phyloP scores from a whole-genome alignment of 92 coral and sea anemone species.

The Phenganax marumi region DNA sequence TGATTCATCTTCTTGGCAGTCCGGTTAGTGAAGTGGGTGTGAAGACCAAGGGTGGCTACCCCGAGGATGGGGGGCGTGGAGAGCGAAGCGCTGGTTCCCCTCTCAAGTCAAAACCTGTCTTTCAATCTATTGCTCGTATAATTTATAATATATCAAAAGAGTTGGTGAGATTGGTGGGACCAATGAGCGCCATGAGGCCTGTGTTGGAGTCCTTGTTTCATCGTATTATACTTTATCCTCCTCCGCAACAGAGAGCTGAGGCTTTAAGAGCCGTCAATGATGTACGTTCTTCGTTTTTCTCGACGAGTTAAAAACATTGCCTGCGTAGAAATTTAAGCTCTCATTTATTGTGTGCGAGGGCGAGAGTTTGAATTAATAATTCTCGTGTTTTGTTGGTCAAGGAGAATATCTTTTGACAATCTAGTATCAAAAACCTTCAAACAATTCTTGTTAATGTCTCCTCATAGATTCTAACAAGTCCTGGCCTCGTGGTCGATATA shows the following conservation, averaged over 20 bases:
- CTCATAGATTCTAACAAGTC: slow-evolving; percentile 79
- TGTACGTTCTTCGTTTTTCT: slow-evolving; percentile 53
- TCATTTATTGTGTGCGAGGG: neutral
- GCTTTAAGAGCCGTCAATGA: slow-evolving; percentile 93
- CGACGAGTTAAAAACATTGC: neutral
- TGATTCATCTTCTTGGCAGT: slow-evolving; percentile 92
- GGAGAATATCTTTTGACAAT: too few species aligned
- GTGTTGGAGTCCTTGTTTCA: slow-evolving; percentile 94
- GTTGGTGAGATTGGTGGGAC: slow-evolving; percentile 91
- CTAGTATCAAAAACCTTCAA: too few species aligned
- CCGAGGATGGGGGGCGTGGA: slow-evolving; percentile 91
- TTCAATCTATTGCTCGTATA: slow-evolving; percentile 86
- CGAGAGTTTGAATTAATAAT: neutral
- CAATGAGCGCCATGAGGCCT: slow-evolving; percentile 94
- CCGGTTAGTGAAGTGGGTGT: slow-evolving; percentile 87
- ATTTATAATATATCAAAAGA: slow-evolving; percentile 94
- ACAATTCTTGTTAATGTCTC: neutral
- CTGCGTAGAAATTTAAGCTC: neutral
- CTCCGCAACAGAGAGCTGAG: slow-evolving; percentile 90
- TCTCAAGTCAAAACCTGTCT: slow-evolving; percentile 74
- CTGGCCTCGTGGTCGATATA: slow-evolving; percentile 82
- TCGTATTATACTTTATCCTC: slow-evolving; percentile 93
- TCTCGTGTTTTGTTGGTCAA: neutral
- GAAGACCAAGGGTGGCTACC: slow-evolving; percentile 64
- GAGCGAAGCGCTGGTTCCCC: slow-evolving; percentile 90